Evolutionary conservation across 92 coral and sea anemone species (phyloP).

Genomic region (Chrysogorgia sp.): DNA sequence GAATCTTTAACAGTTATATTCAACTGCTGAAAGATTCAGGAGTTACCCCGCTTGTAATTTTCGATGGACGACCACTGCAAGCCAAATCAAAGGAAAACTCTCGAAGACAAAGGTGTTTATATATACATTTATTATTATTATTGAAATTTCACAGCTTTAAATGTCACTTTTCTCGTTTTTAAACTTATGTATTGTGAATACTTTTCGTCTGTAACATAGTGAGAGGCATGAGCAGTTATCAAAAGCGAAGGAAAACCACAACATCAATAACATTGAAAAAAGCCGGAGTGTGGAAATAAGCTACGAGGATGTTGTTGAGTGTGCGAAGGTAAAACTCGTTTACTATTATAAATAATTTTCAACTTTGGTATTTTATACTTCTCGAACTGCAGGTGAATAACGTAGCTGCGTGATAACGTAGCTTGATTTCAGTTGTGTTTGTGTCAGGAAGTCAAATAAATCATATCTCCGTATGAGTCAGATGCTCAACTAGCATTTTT

Average conservation of each 20-base stretch:
- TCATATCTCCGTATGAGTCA: too few relatives aligned
- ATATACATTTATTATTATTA: too few relatives aligned
- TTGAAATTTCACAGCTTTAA: too few relatives aligned
- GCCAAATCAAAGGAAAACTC: slow-evolving; percentile 54
- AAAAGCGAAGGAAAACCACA: not conserved
- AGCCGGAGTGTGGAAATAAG: slow-evolving; percentile 18
- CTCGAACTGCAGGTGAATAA: too few relatives aligned
- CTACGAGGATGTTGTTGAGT: slow-evolving; percentile 26
- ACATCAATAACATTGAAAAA: slow-evolving; percentile 9
- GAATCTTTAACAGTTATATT: slow-evolving; percentile 27
- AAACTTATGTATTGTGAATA: too few relatives aligned
- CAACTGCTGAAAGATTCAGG: slow-evolving; percentile 30
- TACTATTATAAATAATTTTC: not conserved
- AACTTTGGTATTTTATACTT: too few relatives aligned
- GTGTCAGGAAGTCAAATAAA: too few relatives aligned
- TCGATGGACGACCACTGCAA: slow-evolving; percentile 63
- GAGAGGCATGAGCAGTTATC: slow-evolving; percentile 1
- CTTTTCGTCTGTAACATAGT: not conserved
- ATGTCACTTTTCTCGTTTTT: too few relatives aligned
- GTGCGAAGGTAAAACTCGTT: slow-evolving; percentile 2
- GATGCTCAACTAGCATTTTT: too few relatives aligned
- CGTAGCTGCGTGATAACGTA: too few relatives aligned
- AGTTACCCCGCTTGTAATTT: slow-evolving; percentile 55
- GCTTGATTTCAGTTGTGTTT: too few relatives aligned
- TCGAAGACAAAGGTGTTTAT: slow-evolving; percentile 41